Conservation (phyloP, 1,140 invertebrate genomes). For the Laupala kohalensis region DNA sequence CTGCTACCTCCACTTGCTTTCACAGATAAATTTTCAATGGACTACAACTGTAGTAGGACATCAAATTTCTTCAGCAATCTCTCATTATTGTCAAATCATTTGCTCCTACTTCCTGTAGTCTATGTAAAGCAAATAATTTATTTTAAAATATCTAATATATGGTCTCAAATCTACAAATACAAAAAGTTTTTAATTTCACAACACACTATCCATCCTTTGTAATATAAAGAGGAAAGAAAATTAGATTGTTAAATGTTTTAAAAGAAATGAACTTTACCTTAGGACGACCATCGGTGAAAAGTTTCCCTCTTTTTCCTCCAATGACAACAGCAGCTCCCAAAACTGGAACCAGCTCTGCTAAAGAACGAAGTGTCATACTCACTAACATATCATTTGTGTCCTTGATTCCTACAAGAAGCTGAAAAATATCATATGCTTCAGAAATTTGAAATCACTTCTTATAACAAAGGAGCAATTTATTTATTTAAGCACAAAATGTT, state of each 20-base stretch:
- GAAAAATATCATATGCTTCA: slow-evolving; percentile 19
- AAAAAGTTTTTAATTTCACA: background rate
- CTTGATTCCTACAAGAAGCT: slow-evolving; percentile 69
- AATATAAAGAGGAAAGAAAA: background rate
- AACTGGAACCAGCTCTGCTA: slow-evolving; percentile 70
- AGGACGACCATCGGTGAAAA: slow-evolving; percentile 72
- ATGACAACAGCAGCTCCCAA: slow-evolving; percentile 66
- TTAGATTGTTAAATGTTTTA: no score
- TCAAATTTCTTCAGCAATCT: no score
- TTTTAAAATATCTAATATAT: no score
- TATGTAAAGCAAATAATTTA: no score
- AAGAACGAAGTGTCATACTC: slow-evolving; percentile 55
- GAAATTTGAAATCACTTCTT: background rate
- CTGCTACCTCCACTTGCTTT: no score
- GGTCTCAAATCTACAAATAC: no score
- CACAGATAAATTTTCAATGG: no score
- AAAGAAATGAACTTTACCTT: slow-evolving; percentile 24
- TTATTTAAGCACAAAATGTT: no score
- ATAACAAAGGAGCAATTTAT: background rate
- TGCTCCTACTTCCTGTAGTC: no score
- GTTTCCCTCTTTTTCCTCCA: slow-evolving; percentile 59
- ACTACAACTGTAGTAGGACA: no score
- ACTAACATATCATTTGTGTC: slow-evolving; percentile 70
- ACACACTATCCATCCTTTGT: background rate
- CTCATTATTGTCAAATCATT: no score